Evolutionary conservation across 2,888 invertebrate genomes (phyloP).

Genomic region (Lasioglossum figueresi): DNA sequence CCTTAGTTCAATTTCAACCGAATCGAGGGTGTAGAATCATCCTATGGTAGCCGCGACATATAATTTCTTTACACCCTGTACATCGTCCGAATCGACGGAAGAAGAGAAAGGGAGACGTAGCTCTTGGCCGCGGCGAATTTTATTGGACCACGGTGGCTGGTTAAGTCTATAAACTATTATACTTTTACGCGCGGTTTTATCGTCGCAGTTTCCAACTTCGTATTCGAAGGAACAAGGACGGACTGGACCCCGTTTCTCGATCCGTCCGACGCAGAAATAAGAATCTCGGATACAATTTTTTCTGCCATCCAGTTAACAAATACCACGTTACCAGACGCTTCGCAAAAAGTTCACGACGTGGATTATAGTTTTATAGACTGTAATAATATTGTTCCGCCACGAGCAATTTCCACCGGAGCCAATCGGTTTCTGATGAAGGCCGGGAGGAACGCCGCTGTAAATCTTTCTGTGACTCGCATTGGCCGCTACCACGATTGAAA

Average conservation of each 20-base stretch:
- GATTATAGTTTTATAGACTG: conserved; percentile 5
- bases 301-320: conserved; percentile 34
- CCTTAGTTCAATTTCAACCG: too few species aligned
- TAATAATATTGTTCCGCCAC: conserved; percentile 21
- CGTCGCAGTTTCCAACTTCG: conserved; percentile 60
- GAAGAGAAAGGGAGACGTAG: conserved; percentile 38
- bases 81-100: conserved; percentile 1
- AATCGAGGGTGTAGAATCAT: too few species aligned
- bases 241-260: conserved; percentile 19
- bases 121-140: conserved; percentile 47
- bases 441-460: neutral
- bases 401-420: conserved; percentile 8
- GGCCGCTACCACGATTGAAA: neutral
- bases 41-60: neutral
- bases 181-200: conserved; percentile 73
- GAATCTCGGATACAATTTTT: conserved; percentile 23
- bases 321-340: conserved; percentile 12
- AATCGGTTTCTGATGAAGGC: conserved; percentile 14
- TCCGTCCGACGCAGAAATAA: conserved; percentile 28
- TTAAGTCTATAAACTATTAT: conserved; percentile 71
- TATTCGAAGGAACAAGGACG: conserved; percentile 31
- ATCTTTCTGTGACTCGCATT: neutral
- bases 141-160: conserved; percentile 65
- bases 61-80: too few species aligned
- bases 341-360: neutral